Conservation (phyloP, 2,797 vertebrate genomes). For the Artibeus lituratus region DNA sequence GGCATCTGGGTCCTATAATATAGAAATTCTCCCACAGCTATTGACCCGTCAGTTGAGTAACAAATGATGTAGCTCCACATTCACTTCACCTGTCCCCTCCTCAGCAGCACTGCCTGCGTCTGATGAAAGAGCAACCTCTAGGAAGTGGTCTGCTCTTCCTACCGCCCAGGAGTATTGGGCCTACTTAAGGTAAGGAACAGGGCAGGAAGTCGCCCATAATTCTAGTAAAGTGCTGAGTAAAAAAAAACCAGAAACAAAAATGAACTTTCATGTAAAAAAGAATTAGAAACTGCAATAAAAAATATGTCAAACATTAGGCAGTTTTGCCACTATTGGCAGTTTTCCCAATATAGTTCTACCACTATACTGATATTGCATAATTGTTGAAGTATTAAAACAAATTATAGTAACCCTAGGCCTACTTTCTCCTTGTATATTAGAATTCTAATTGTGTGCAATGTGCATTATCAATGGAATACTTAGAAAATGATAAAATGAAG, state of each 20-base stretch:
- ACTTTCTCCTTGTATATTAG: neutral
- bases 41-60: neutral
- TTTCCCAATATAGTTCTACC: too few relatives aligned
- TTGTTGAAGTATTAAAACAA: neutral
- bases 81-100: neutral
- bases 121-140: neutral
- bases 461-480: neutral
- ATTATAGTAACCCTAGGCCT: neutral
- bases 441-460: neutral
- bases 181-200: neutral
- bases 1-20: neutral
- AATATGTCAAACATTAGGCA: neutral
- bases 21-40: neutral
- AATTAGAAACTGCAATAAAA: neutral
- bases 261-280: neutral
- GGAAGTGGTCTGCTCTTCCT: neutral
- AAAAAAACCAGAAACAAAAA: slow-evolving; percentile 4
- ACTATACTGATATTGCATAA: neutral
- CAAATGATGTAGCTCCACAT: neutral
- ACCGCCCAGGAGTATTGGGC: neutral
- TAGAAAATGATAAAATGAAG: neutral
- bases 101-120: neutral
- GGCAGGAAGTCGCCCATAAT: neutral
- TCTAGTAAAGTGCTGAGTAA: neutral
- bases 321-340: neutral